phyloP scores from a whole-genome alignment of 2,888 invertebrate species.

The Drosophila rellima region DNA sequence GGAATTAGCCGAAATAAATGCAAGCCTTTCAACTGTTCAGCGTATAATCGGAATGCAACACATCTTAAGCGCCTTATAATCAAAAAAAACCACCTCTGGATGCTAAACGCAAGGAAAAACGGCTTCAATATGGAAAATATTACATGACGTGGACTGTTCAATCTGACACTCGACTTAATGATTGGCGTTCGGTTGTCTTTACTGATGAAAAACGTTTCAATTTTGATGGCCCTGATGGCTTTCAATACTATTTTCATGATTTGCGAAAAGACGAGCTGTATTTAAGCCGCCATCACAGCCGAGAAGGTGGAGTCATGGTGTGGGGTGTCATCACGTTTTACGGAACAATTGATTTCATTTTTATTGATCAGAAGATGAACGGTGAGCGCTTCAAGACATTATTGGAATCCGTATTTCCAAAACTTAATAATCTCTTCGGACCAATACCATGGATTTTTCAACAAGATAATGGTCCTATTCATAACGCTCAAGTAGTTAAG shows the following conservation, averaged over 20 bases:
- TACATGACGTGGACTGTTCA: slow-evolving; percentile 34
- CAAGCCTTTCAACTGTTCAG: slow-evolving; percentile 30
- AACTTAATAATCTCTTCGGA: neutral
- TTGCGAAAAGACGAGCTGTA: too few species aligned
- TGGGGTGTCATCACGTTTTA: too few species aligned
- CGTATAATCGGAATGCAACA: slow-evolving; percentile 16
- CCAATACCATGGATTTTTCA: neutral
- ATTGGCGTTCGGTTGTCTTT: too few species aligned
- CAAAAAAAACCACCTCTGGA: slow-evolving; percentile 16
- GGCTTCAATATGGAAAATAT: slow-evolving; percentile 29
- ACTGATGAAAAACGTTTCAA: too few species aligned
- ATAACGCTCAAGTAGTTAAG: neutral
- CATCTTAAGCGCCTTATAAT: slow-evolving; percentile 16
- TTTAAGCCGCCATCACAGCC: too few species aligned
- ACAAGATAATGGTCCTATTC: neutral
- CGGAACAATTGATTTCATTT: too few species aligned
- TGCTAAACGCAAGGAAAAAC: slow-evolving; percentile 19
- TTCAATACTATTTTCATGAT: too few species aligned
- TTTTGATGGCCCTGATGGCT: too few species aligned
- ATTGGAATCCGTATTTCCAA: slow-evolving; percentile 7
- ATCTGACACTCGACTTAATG: slow-evolving; percentile 19
- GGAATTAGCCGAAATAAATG: slow-evolving; percentile 22
- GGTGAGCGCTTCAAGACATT: too few species aligned
- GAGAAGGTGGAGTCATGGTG: too few species aligned
- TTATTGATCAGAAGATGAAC: too few species aligned